Evolutionary conservation across 2,888 invertebrate genomes (phyloP), one percentile per base, ranked within the genome.

Genomic region (Chymomyza amoena): DNA sequence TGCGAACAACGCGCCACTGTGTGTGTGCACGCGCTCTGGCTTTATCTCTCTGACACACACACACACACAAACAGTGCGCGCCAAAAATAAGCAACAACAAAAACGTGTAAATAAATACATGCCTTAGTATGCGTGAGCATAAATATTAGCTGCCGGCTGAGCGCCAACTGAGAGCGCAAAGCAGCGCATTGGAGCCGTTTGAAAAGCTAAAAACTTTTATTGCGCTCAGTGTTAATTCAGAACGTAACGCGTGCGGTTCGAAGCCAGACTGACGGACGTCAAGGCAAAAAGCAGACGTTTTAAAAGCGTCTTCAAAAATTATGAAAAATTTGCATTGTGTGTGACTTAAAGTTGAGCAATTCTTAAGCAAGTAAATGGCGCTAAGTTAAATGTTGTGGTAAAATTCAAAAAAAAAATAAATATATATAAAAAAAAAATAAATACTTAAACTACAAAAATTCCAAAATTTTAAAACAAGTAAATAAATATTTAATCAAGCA

Each of bases 201-300:
- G 36, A 13, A 18, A 36, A 66, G 57, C 66, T 64, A 61, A 62
- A n/a, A 59, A 25, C 28, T 61, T 3, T 64, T 28, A 16, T 65
- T 64, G 50, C 28, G 50, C 50, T 69, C 72, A 73, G 68, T 73
- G 51, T 18, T 51, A 70, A 65, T 45, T 75, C 70, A 69, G 75
- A 82, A 78, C 70, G 74, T 78, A 77, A 78, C 70, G 77, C 77
- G 86, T 81, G 76, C 79, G 86, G 88, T 78, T 76, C 72, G 66
- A 51, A 67, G 69, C 61, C 62, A 52, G 68, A 60, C 66, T 65
- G 76, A 71, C 68, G 45, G 54, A 54, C 54, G 54, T n/a, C 62
- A 25, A 50, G 20, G 51, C 39, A 20, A 16, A 39, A 50, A 39
- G 13, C 10, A 62, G 25, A 45, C 52, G 36, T 56, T 32, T 20